Evolutionary conservation across 2,888 invertebrate genomes (phyloP).

Genomic region (Polydrusus tereticollis): DNA sequence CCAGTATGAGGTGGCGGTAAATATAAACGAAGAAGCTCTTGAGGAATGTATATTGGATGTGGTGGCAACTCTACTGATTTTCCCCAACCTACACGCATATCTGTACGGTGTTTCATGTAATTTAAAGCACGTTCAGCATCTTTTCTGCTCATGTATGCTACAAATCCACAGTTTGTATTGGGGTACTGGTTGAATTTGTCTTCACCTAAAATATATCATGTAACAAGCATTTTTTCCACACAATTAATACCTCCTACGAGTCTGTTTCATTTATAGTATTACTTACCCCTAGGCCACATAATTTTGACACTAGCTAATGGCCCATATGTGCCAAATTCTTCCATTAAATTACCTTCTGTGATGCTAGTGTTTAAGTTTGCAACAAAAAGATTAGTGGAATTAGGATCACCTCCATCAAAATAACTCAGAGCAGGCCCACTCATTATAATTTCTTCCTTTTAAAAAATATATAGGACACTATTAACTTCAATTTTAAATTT

Average conservation of each 20-base stretch:
- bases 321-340: conserved; percentile 96
- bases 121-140: conserved; percentile 94
- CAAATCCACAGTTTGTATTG: conserved; percentile 96
- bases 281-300: conserved; percentile 92
- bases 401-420: conserved; percentile 91
- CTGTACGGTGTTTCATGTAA: conserved; percentile 87
- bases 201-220: conserved; percentile 71
- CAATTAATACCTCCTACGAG: not conserved
- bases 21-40: conserved; percentile 80
- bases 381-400: conserved; percentile 96
- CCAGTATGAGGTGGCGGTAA: conserved; percentile 92
- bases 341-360: conserved; percentile 94
- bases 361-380: conserved; percentile 96
- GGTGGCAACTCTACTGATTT: conserved; percentile 95
- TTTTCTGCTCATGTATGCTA: conserved; percentile 98
- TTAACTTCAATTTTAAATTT: too few species aligned
- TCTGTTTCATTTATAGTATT: not conserved
- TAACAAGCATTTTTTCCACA: not conserved
- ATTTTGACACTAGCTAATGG: conserved; percentile 99
- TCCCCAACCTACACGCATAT: conserved; percentile 97
- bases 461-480: not conserved
- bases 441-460: conserved; percentile 60
- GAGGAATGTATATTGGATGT: conserved; percentile 96
- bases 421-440: conserved; percentile 70
- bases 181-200: conserved; percentile 88